Conservation (phyloP, 2,888 invertebrate species). For the Cryptophagus acutangulus region DNA sequence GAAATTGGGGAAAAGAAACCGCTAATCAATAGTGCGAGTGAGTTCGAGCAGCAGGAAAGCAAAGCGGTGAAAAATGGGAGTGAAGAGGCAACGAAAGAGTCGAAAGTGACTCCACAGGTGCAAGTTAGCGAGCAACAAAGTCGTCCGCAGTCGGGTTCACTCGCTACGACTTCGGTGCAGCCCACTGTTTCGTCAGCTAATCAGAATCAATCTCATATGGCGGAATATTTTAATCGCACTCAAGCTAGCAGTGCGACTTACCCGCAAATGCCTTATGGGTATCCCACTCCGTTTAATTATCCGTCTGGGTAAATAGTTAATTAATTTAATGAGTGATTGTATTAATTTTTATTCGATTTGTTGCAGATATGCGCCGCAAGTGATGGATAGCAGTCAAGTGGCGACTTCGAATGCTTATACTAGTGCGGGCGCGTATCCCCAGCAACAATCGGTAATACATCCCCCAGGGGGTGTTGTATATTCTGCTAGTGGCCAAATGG, state of each 20-base stretch:
- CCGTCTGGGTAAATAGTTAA: slow-evolving; percentile 35
- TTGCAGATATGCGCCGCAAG: slow-evolving; percentile 32
- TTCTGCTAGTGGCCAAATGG: slow-evolving; percentile 32
- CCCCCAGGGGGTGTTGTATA: slow-evolving; percentile 31
- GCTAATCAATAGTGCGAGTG: slow-evolving; percentile 50
- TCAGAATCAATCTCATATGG: slow-evolving; percentile 32
- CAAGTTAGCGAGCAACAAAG: slow-evolving; percentile 19
- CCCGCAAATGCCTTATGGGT: slow-evolving; percentile 38
- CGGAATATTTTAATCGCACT: slow-evolving; percentile 40
- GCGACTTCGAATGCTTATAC: slow-evolving; percentile 38
- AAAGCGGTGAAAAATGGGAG: slow-evolving; percentile 39
- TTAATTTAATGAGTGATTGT: slow-evolving; percentile 17
- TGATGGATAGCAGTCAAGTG: slow-evolving; percentile 39
- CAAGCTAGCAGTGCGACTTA: slow-evolving; percentile 31
- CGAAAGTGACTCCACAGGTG: slow-evolving; percentile 30
- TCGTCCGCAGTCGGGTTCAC: slow-evolving; percentile 38
- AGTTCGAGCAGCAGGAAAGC: slow-evolving; percentile 57
- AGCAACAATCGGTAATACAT: slow-evolving; percentile 36
- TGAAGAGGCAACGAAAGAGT: slow-evolving; percentile 34
- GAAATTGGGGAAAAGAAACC: slow-evolving; percentile 25
- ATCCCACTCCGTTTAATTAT: slow-evolving; percentile 40
- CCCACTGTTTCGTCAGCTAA: slow-evolving; percentile 31
- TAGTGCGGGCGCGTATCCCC: slow-evolving; percentile 37
- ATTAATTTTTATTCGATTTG: slow-evolving; percentile 9
- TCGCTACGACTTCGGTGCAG: slow-evolving; percentile 30